Evolutionary conservation across 2,797 vertebrate genomes (phyloP).

Genomic region (Phrynocephalus forsythii): DNA sequence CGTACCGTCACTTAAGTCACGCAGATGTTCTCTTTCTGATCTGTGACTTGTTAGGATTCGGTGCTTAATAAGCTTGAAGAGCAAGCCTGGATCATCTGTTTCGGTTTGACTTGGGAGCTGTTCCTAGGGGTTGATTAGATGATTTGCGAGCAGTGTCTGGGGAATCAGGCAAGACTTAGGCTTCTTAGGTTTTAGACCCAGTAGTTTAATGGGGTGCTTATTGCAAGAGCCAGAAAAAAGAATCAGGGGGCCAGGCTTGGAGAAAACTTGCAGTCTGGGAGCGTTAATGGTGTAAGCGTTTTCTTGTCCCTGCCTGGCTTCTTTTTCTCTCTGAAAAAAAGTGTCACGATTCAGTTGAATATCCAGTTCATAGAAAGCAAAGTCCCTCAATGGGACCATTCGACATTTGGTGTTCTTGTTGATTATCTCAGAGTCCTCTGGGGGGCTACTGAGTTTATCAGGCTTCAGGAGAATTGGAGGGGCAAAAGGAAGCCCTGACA

Average conservation of each 20-base stretch:
- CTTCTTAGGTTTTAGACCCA: background rate
- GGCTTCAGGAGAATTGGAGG: too few relatives aligned
- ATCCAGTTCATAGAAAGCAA: background rate
- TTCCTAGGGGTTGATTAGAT: background rate
- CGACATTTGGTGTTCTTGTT: too few relatives aligned
- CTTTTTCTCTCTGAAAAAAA: background rate
- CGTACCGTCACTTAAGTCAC: background rate
- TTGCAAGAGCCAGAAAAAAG: background rate
- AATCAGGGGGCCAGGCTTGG: too few relatives aligned
- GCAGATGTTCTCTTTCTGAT: background rate
- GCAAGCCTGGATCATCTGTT: background rate
- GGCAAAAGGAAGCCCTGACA: too few relatives aligned
- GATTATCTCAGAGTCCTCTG: too few relatives aligned
- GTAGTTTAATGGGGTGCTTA: background rate
- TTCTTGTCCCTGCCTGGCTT: background rate
- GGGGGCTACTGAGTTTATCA: too few relatives aligned
- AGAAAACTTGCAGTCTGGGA: background rate
- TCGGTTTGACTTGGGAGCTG: background rate
- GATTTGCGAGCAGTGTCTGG: background rate
- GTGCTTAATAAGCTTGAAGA: background rate
- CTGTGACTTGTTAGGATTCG: background rate
- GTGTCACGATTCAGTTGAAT: background rate
- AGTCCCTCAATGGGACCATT: background rate
- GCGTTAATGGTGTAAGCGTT: background rate
- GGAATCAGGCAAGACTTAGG: background rate